Evolutionary conservation across 30 jellyfish, hydroid and myxozoan genomes (phyloP).

Genomic region (Catostylus mosaicus): DNA sequence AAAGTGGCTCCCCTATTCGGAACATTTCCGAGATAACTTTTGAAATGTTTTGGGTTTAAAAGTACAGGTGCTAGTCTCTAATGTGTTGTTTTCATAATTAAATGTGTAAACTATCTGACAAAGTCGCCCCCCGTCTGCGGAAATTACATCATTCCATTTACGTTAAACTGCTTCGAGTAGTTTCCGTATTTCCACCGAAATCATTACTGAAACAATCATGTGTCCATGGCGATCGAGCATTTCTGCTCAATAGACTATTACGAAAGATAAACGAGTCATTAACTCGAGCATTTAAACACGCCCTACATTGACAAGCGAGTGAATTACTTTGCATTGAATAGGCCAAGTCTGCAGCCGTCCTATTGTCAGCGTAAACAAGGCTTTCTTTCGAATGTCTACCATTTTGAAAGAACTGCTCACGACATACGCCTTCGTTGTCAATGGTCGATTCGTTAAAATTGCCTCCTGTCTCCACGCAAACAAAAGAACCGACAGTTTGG

Average conservation of each 20-base stretch:
- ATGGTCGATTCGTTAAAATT: neutral
- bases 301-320: conserved; percentile 23
- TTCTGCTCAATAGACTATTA: conserved; percentile 12
- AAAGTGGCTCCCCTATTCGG: no score
- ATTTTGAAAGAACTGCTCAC: neutral
- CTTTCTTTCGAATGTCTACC: conserved; percentile 13
- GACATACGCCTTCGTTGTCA: neutral
- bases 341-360: neutral
- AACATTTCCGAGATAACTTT: no score
- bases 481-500: neutral
- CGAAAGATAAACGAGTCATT: neutral
- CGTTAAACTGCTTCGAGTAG: conserved; percentile 2
- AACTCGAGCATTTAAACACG: conserved; percentile 5
- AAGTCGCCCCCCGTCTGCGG: no score
- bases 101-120: no score
- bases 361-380: conserved; percentile 12
- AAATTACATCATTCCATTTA: neutral
- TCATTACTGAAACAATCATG: neutral
- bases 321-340: conserved; percentile 1
- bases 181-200: conserved; percentile 2
- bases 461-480: neutral
- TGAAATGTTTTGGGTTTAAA: no score
- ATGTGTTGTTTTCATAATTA: no score
- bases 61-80: no score
- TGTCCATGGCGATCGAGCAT: neutral